Evolutionary conservation across 1,140 invertebrate species (phyloP), one percentile per base, ranked within the genome.

Genomic region (Anoplophora glabripennis): DNA sequence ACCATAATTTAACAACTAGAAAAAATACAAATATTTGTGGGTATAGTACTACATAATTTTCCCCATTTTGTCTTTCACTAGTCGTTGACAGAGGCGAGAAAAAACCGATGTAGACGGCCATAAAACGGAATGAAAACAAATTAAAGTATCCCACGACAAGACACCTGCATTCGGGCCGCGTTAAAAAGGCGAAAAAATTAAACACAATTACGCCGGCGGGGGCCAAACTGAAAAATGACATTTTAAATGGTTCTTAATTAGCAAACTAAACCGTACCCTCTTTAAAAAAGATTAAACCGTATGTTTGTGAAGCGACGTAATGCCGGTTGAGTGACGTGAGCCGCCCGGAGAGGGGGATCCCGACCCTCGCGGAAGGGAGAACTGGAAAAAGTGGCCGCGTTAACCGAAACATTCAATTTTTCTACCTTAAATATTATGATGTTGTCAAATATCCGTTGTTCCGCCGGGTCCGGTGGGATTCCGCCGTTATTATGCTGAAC

Each of bases 241-340:
- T 72, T 71, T 53, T 72, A 74, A 74, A 74, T 70, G 72, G 72
- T 73, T 69, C 71, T 74, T 74, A 74, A 74, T 74, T 74, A 72
- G 72, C 59, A 69, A 72, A 71, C 69, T 74, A 70, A 71, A 70
- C 67, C 68, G 64, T 62, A 67, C 70, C 70, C 72, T 74, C 69
- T 72, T 71, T 70, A 71, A 72, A 73, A 72, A 74, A 72, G 72
- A 73, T 73, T 72, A 72, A 74, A 74, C 68, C 66, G 69, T 72
- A 64, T 74, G 72, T 72, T 74, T 71, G 72, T 74, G 72, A 74
- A 72, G 63, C 68, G 65, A 47, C 64, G 66, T 72, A 72, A 74
- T 74, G 68, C 70, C 66, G 59, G 64, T 64, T 74, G 72, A 74
- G 66, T 74, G 72, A 74, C 72, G 65, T 70, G 65, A 69, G 57